Conservation (phyloP, 2,113 vertebrate species). For the Laticauda colubrina region DNA sequence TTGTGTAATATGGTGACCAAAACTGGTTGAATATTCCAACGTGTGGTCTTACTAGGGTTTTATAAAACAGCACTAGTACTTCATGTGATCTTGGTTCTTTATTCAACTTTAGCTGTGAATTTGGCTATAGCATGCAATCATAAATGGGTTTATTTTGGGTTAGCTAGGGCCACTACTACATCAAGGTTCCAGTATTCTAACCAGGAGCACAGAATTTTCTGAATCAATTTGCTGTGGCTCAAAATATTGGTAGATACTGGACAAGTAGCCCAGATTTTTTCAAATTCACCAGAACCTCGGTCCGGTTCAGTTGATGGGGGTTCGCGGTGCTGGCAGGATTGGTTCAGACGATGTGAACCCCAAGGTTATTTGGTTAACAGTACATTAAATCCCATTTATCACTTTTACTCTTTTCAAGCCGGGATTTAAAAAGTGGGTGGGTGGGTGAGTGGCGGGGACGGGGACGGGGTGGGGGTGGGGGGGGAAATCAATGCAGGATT, state of each 20-base stretch:
- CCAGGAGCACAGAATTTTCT: neutral
- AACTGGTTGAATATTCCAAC: too few species aligned
- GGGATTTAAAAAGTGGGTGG: too few species aligned
- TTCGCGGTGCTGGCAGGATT: neutral
- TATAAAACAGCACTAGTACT: too few species aligned
- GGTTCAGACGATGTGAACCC: neutral
- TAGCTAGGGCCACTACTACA: neutral
- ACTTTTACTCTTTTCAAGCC: neutral
- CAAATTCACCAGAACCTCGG: neutral
- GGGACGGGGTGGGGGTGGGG: too few species aligned
- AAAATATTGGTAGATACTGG: neutral
- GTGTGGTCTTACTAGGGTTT: too few species aligned
- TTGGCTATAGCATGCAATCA: neutral
- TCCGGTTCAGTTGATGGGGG: neutral
- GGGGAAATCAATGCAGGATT: neutral
- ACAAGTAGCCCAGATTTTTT: neutral
- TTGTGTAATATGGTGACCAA: too few species aligned
- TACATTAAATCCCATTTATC: neutral
- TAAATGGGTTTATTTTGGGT: neutral
- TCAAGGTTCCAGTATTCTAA: neutral
- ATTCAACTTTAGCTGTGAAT: neutral
- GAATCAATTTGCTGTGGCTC: neutral
- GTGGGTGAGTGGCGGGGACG: too few species aligned
- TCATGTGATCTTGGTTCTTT: too few species aligned
- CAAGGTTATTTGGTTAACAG: neutral